Percentiles rank a stretch among this genome's conserved stretches.
phyloP scores from a whole-genome alignment of 2,113 vertebrate species.

The Anhinga anhinga region DNA sequence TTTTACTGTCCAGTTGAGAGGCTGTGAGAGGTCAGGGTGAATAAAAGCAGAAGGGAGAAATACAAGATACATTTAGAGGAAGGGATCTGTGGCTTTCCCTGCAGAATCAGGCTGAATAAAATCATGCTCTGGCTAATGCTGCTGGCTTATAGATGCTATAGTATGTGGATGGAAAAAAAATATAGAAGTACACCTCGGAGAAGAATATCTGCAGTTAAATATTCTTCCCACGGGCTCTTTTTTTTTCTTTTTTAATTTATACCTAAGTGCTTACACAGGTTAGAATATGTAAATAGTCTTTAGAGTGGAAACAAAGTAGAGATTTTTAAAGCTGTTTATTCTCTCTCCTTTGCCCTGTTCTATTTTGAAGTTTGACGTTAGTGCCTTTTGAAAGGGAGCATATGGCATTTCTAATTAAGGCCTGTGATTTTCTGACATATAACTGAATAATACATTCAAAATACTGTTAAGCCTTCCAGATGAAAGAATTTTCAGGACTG shows the following conservation, averaged over 20 bases:
- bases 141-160: neutral
- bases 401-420: conserved; percentile 54
- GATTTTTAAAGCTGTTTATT: conserved; percentile 20
- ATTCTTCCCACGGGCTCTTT: neutral
- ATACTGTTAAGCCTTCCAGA: neutral
- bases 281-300: neutral
- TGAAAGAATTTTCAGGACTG: neutral
- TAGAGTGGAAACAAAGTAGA: neutral
- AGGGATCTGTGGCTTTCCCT: neutral
- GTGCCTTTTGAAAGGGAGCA: neutral
- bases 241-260: neutral
- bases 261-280: neutral
- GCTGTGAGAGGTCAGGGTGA: neutral
- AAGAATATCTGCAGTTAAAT: neutral
- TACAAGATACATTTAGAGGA: fast-evolving
- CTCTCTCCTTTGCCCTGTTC: conserved; percentile 1
- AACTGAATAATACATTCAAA: conserved; percentile 46
- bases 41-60: neutral
- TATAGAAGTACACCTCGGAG: neutral
- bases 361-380: conserved; percentile 34
- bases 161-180: neutral
- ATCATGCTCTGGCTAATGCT: neutral
- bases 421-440: conserved; percentile 28
- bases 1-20: neutral
- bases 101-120: neutral